Base-by-base conservation (phyloP, 2,113 vertebrate species). In the Suncus etruscus region DNA sequence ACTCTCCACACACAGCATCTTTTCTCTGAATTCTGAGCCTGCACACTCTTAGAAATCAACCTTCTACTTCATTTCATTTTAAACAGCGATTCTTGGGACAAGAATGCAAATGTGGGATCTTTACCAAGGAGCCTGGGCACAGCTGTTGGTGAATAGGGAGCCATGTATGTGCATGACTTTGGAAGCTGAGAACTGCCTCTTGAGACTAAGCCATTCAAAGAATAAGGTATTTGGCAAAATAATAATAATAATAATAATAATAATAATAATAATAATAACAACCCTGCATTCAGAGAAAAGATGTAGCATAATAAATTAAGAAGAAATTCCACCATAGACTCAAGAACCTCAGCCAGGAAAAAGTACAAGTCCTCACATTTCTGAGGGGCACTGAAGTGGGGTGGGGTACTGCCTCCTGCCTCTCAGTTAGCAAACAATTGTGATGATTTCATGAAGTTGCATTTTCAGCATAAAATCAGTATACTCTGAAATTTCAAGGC, bases 111-210 rank as follows among this genome's bases (percentile, higher is more conserved):
- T 14, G 25, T 39, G 29, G 50, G 45, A 65, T 25, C 48, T 45
- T 1, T 27, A 24, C 4, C 7, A 45, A 83, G 61, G n/a, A 51
- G 15, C 15, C 61, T 4, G 1, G 5, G n/a, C 15, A 69, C 2
- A 8, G 45, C n/a, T 83, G 29, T 86, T 61, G 80, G 50, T 61
- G 68, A 87, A 24, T 39, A 32, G 24, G 5, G 16, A 80, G 50
- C 20, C 1, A 1, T 6, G 32, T 48, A 32, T 54, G 54, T 4
- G 18, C 22, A 32, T 18, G 12, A 31, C 74, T 70, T 89, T 87
- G 22, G 63, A 85, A 74, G 70, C 20, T 75, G 63, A 58, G 54
- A 84, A 78, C 25, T 85, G 89, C 39, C 75, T 87, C 88, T 91
- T n/a, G 22, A 86, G 47, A 61, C 29, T 80, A 95, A 81, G 27